Base-by-base conservation (phyloP, 2,797 vertebrate genomes). In the Podarcis lilfordi region DNA sequence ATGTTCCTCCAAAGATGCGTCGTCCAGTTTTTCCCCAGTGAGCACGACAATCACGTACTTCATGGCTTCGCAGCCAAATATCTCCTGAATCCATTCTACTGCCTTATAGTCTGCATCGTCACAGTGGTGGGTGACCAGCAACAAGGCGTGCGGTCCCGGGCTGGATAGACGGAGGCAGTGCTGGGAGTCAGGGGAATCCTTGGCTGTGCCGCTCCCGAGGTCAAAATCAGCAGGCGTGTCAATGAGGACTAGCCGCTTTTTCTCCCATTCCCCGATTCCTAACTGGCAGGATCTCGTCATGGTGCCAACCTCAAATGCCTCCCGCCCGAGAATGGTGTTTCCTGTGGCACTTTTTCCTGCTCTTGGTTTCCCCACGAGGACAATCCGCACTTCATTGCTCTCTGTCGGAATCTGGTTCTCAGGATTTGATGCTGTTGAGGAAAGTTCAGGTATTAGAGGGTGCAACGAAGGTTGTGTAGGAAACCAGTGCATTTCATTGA, bases 141-240 rank as follows among this genome's bases (percentile, higher is more conserved):
- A 4, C 61, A 89, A 27, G 8, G 43, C 80, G 1, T 82, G 43
- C 1, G 69, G 71, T 1, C 35, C 84, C 0, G 72, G 64, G 0
- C 8, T 32, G 4, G 69, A 86, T 8, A 86, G 50, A 6, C 0
- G 1, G 9, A 59, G 1, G 21, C 79, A 78, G 1, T 2, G 32
- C 7, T 7, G 1, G 19, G 76, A 10, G 32, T 76, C 83, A 0
- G 1, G 6, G 21, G 3, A 6, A 10, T 5, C 0, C 0, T 8
- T 19, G 7, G 3, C 4, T 3, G 2, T 19, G 15, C 2, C 1
- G 7, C 15, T 1, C 3, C 8, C 5, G 0, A 7, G 27, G 37
- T 80, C 76, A 32, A 85, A 85, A 19, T 43, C 1, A 4, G 13
- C 29, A 0, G 88, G 68, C 0, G 68, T 80, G 78, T 85, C 83